These are phyloP conservation scores for Odocoileus hemionus DNA, from an alignment of 2,113 vertebrate genomes.

Conservation along the genomic window DNA sequence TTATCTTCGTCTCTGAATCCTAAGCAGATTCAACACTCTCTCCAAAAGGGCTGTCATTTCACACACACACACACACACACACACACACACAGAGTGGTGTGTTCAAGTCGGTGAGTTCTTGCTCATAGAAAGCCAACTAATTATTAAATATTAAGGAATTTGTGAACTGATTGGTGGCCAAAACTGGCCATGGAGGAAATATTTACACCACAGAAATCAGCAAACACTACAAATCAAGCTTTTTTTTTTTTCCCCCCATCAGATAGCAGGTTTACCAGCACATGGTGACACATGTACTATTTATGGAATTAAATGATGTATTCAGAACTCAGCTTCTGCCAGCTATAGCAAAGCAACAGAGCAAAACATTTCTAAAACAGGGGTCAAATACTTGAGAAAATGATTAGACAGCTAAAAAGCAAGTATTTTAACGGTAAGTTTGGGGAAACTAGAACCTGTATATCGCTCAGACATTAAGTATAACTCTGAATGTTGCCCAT, in stretches of 20 bases:
- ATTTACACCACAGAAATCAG: background rate
- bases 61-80: background rate
- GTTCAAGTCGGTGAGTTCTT: background rate
- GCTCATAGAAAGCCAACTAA: background rate
- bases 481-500: background rate
- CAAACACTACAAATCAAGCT: background rate
- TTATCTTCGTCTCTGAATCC: conserved; percentile 17
- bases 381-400: background rate
- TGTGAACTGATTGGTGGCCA: background rate
- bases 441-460: background rate
- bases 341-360: background rate
- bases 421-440: background rate
- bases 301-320: background rate
- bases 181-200: background rate
- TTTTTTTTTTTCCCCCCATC: background rate
- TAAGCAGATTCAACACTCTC: conserved; percentile 7
- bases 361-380: background rate
- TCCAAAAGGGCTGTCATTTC: background rate
- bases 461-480: background rate
- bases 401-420: background rate
- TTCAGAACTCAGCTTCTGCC: background rate
- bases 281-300: background rate
- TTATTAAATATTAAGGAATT: background rate
- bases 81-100: background rate
- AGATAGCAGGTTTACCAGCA: background rate